Percentiles rank a stretch among this genome's conserved stretches.
Conservation (phyloP, 2,888 invertebrate species). For the Philopedon plagiatum region DNA sequence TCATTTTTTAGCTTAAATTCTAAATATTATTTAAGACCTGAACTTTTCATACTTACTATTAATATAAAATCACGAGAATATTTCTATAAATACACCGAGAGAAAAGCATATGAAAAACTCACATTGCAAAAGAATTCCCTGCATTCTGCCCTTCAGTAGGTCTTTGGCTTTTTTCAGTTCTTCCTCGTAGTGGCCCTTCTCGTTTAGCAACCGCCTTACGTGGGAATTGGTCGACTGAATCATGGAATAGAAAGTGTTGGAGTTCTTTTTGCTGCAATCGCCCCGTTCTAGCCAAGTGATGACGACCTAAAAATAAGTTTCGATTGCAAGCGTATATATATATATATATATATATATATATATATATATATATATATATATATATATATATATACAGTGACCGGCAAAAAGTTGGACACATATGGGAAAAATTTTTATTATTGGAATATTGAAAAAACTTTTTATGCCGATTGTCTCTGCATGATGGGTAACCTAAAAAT, state of each 20-base stretch:
- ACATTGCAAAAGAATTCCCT: constrained; percentile 92
- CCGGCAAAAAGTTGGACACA: too few species aligned
- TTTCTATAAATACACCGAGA: background rate
- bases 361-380: too few species aligned
- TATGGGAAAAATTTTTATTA: too few species aligned
- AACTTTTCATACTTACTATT: constrained; percentile 4
- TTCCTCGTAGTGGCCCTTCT: constrained; percentile 90
- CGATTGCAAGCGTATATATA: too few species aligned
- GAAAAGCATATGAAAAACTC: constrained; percentile 75
- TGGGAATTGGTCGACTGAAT: constrained; percentile 96
- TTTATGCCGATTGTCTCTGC: too few species aligned
- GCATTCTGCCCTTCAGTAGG: constrained; percentile 86
- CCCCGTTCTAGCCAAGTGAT: constrained; percentile 95
- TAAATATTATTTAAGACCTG: background rate
- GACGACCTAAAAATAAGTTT: constrained; percentile 69
- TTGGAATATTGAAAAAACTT: too few species aligned
- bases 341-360: too few species aligned
- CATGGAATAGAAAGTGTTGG: constrained; percentile 95
- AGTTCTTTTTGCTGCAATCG: constrained; percentile 92
- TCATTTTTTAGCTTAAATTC: background rate
- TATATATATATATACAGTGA: too few species aligned
- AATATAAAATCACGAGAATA: background rate
- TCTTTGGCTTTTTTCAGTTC: constrained; percentile 90
- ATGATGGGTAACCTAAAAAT: too few species aligned
- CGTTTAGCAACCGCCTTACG: constrained; percentile 85